Evolutionary conservation across 2,888 invertebrate genomes (phyloP).

Genomic region (Gnatocerus cornutus): DNA sequence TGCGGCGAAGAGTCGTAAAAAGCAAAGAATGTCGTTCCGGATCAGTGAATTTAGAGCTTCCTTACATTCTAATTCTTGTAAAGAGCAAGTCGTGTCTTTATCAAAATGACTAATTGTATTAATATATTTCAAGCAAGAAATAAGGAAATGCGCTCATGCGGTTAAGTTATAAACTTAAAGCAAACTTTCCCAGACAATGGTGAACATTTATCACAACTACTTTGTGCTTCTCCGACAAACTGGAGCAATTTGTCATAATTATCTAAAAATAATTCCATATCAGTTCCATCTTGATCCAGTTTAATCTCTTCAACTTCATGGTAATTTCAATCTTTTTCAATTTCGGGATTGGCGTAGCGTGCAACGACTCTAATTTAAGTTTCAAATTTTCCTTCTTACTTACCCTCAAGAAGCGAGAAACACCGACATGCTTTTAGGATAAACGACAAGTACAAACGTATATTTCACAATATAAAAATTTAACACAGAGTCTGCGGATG

Average conservation of each 20-base stretch:
- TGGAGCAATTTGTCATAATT: slow-evolving; percentile 35
- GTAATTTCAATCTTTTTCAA: slow-evolving; percentile 38
- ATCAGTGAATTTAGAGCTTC: not conserved
- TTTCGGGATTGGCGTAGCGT: slow-evolving; percentile 8
- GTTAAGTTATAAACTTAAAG: slow-evolving; percentile 38
- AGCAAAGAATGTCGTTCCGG: not conserved
- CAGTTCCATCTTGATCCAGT: slow-evolving; percentile 14
- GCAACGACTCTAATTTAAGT: slow-evolving; percentile 20
- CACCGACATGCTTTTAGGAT: slow-evolving; percentile 16
- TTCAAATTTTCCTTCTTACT: slow-evolving; percentile 6
- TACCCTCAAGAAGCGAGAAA: slow-evolving; percentile 9
- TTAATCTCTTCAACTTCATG: slow-evolving; percentile 16
- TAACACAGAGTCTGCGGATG: not conserved
- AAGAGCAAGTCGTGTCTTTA: slow-evolving; percentile 13
- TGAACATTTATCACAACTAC: slow-evolving; percentile 35
- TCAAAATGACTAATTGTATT: slow-evolving; percentile 21
- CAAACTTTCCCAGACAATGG: slow-evolving; percentile 33
- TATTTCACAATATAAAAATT: slow-evolving; percentile 21
- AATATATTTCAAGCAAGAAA: slow-evolving; percentile 11
- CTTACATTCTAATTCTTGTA: not conserved
- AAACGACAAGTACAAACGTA: slow-evolving; percentile 16
- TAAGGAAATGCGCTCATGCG: slow-evolving; percentile 34
- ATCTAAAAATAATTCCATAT: slow-evolving; percentile 27
- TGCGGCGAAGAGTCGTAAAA: not conserved
- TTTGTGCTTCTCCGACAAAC: slow-evolving; percentile 24